Conservation (phyloP, 2,888 invertebrate genomes). For the Poecilus cupreus region DNA sequence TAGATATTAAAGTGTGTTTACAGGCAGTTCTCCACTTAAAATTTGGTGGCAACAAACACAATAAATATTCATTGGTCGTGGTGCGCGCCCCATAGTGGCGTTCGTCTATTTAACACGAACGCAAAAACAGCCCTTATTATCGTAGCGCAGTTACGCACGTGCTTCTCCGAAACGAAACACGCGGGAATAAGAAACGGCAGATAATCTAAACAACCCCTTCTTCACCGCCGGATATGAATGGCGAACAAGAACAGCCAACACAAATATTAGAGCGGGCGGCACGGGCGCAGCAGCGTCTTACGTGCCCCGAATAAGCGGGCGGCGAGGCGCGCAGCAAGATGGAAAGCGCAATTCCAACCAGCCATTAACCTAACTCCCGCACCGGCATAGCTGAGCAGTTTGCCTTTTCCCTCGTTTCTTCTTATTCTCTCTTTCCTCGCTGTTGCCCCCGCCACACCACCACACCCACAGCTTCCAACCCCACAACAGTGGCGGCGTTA, state of each 20-base stretch:
- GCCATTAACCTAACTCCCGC: constrained; percentile 81
- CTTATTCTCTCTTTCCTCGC: constrained; percentile 51
- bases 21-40: too few species aligned
- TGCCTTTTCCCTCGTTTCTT: constrained; percentile 67
- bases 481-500: not conserved
- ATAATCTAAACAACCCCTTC: constrained; percentile 58
- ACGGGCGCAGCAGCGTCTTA: constrained; percentile 71
- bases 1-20: too few species aligned
- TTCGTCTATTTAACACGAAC: constrained; percentile 53
- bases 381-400: constrained; percentile 75
- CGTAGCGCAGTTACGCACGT: constrained; percentile 51
- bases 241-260: constrained; percentile 55
- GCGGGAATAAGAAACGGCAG: constrained; percentile 52
- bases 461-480: not conserved
- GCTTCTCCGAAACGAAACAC: constrained; percentile 33
- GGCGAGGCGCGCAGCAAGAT: constrained; percentile 73
- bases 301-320: constrained; percentile 71
- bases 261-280: constrained; percentile 47
- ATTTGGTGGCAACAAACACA: too few species aligned
- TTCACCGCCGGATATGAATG: constrained; percentile 52
- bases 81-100: not conserved
- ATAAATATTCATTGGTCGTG: constrained; percentile 52
- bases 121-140: constrained; percentile 46
- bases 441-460: too few species aligned
- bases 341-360: constrained; percentile 84